A percentile compares a stretch with the other conserved stretches of the same genome.
Evolutionary conservation across 1,140 invertebrate genomes (phyloP).

Genomic region (Cyclargus thomasi): DNA sequence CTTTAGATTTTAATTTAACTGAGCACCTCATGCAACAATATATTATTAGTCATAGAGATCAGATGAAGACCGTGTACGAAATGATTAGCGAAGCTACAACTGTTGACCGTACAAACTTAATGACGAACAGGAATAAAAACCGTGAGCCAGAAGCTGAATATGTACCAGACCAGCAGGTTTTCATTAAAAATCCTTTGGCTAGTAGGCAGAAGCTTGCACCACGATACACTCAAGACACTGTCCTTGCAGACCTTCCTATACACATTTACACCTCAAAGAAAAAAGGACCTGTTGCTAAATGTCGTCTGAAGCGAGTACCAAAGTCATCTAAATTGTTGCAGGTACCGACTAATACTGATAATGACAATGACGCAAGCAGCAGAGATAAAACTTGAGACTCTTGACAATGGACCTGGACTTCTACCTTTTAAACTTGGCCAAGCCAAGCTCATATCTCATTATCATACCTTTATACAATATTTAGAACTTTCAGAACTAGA

Average conservation of each 20-base stretch:
- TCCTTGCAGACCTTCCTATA: slow-evolving; percentile 32
- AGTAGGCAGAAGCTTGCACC: slow-evolving; percentile 28
- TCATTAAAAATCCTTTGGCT: slow-evolving; percentile 21
- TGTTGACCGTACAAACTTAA: slow-evolving; percentile 18
- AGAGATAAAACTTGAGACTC: slow-evolving; percentile 26
- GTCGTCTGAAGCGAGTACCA: slow-evolving; percentile 27
- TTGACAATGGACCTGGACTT: slow-evolving; percentile 24
- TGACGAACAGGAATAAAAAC: slow-evolving; percentile 23
- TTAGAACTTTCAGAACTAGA: slow-evolving; percentile 19
- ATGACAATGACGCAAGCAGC: slow-evolving; percentile 12
- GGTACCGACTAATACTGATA: slow-evolving; percentile 6
- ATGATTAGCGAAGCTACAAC: slow-evolving; percentile 17
- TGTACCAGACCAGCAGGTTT: slow-evolving; percentile 28
- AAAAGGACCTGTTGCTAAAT: slow-evolving; percentile 27
- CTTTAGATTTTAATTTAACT: slow-evolving; percentile 23
- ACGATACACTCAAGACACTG: slow-evolving; percentile 30
- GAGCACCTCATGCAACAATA: slow-evolving; percentile 27
- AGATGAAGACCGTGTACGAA: slow-evolving; percentile 16
- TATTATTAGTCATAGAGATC: slow-evolving; percentile 21
- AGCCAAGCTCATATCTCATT: slow-evolving; percentile 23
- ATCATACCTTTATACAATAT: slow-evolving; percentile 26
- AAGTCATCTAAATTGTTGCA: slow-evolving; percentile 29
- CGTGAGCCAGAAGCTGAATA: slow-evolving; percentile 26
- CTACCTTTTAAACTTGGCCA: slow-evolving; percentile 22
- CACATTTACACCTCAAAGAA: slow-evolving; percentile 36